Evolutionary conservation across 2,797 vertebrate species (phyloP), one percentile per base, ranked within the genome.

Genomic region (Eulemur rubriventer): DNA sequence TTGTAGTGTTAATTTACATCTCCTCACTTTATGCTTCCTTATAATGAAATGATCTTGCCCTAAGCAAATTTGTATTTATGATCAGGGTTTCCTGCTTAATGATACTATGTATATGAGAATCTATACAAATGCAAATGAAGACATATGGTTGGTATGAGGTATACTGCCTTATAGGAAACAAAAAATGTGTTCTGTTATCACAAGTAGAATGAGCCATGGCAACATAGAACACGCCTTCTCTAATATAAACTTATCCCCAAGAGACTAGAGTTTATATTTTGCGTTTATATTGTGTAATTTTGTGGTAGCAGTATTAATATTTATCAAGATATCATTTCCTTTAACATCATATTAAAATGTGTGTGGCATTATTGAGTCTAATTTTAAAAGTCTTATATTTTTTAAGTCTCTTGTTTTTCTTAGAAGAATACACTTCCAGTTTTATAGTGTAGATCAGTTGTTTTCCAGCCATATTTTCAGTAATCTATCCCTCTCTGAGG

Each of bases 261-360:
- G 50, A 94, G 41, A 50, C 38, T 65, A 7, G 35, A 55, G 30
- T 95, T 94, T 87, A n/a, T 67, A 33, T 83, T 52, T 81, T 55
- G 35, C 30, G 50, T 84, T 89, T 87, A 59, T 73, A 88, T 86
- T 89, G 10, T 95, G 0, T 90, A 63, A 89, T 43, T 78, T 89
- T 95, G 94, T 86, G 17, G 8, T 93, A 52, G 18, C 38, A 75
- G 8, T 84, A 84, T 84, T 93, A 50, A 89, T 52, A 18, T 96
- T 90, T 95, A 78, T 88, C 28, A 87, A 48, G 96, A 65, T 95
- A 78, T 88, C 13, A 41, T 90, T 97, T 96, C 50, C 79, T 89
- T 94, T 86, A 89, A 78, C 84, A 63, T 28, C 80, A 63, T 65
- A 73, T 85, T 94, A 82, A 93, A 95, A 79, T 76, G 13, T 61